Evolutionary conservation across 2,797 vertebrate species (phyloP).

Genomic region (Telmatherina bonti): DNA sequence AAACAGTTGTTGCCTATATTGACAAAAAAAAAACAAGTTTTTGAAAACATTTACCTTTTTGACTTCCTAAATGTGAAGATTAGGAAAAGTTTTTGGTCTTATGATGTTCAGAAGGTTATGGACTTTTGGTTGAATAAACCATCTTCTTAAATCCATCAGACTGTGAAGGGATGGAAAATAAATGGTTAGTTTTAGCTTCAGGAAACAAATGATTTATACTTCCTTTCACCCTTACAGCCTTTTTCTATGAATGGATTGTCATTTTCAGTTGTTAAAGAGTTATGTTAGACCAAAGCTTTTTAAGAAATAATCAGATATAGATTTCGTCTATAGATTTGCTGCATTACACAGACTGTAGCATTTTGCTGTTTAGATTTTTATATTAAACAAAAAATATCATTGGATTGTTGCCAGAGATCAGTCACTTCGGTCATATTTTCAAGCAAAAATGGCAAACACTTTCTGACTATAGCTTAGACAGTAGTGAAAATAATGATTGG

Average conservation of each 20-base stretch:
- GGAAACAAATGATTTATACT: not conserved
- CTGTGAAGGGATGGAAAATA: not conserved
- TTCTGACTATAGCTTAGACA: not conserved
- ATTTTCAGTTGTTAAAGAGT: not conserved
- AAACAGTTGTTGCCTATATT: not conserved
- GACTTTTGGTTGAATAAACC: not conserved
- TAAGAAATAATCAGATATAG: not conserved
- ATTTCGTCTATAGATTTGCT: not conserved
- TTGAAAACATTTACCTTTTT: not conserved
- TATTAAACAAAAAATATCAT: not conserved
- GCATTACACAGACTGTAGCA: not conserved
- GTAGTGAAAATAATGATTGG: not conserved
- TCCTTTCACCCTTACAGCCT: not conserved
- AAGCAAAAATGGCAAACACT: not conserved
- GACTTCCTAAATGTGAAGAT: not conserved
- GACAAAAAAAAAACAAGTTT: not conserved
- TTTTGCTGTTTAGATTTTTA: not conserved
- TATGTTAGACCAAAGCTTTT: conserved; percentile 9
- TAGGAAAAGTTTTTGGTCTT: not conserved
- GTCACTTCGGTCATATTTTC: not conserved
- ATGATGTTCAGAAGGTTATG: not conserved
- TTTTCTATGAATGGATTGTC: not conserved
- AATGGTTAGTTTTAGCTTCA: not conserved
- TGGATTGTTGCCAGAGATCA: not conserved
- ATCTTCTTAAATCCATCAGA: not conserved